Base-by-base conservation (phyloP, 2,888 invertebrate genomes). In the Habrosyne pyritoides region DNA sequence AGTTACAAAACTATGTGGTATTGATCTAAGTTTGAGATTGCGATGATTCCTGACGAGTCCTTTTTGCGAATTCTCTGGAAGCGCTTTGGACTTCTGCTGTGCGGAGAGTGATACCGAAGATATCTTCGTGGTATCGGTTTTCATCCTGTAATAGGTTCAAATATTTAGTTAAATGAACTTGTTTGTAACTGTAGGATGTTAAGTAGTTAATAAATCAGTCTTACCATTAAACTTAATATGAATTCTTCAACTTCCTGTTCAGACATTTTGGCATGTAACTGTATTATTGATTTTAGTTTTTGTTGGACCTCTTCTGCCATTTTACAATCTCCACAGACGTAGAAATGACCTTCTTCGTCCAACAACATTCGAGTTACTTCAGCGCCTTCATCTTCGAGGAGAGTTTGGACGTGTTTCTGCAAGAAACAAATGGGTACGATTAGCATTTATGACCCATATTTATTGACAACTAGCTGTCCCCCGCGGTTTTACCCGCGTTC, bases 281-380 rank as follows among this genome's bases (percentile, higher is more conserved):
- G 94, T 53, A 98, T 93, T 53, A 97, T 95, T 63, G 93, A 94
- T 87, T 97, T 97, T 55, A 99, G 90, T 42, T 96, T 98, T 80
- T 97, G 96, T 84, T 97, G 97, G 7, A 99, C 99, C 83, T 98
- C 97, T 81, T 98, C 98, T 0, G 99, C 99, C 99, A 99, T 99
- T 60, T 98, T 97, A 73, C 98, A 98, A 88, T 99, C 99, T 10
- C 99, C 99, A 75, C 99, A 99, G 0, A 99, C 98, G 79, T 98
- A 99, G 79, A 99, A 96, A 81, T 98, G 98, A 0, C 98, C 98
- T 54, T 94, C 94, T 77, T 97, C 94, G 58, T 95, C 89, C 10
- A 96, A 94, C 49, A 99, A 88, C 86, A 97, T 93, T 53, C 94
- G 93, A 76, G 96, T 97, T 54, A 99, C 94, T 70, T 95, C 94